Percentiles rank a stretch among this genome's conserved stretches.
Evolutionary conservation across 1,140 invertebrate species (phyloP).

Genomic region (Vollenhovia emeryi): DNA sequence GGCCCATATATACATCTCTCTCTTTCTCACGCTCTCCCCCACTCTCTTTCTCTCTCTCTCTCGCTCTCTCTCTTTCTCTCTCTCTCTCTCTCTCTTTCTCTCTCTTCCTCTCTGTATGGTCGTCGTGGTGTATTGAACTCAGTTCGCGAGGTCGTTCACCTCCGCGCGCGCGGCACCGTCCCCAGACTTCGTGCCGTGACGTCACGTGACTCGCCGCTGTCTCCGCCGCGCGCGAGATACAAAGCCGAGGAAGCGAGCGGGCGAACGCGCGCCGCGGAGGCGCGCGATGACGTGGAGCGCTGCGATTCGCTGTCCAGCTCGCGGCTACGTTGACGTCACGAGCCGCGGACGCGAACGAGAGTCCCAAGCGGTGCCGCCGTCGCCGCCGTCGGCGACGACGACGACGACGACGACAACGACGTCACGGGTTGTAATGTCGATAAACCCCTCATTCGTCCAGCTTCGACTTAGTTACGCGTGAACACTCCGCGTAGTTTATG

Average conservation of each 20-base stretch:
- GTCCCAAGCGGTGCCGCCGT: constrained; percentile 4
- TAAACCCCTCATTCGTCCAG: constrained; percentile 45
- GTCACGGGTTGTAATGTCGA: constrained; percentile 68
- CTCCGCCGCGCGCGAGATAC: constrained; percentile 61
- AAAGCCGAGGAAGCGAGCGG: background rate
- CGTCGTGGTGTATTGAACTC: constrained; percentile 83
- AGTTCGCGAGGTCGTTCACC: constrained; percentile 81
- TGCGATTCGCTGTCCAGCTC: constrained; percentile 71
- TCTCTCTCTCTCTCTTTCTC: constrained; percentile 14
- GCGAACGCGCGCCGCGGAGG: constrained; percentile 62
- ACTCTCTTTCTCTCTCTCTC: constrained; percentile 8
- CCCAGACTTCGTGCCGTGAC: constrained; percentile 71
- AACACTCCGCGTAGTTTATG: background rate
- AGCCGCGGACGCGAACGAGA: constrained; percentile 62
- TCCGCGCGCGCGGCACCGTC: constrained; percentile 60
- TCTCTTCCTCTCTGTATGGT: constrained; percentile 22
- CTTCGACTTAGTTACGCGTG: constrained; percentile 27
- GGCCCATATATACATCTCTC: constrained; percentile 42
- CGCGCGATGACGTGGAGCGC: constrained; percentile 79
- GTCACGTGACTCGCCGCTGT: constrained; percentile 77
- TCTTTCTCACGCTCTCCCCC: background rate
- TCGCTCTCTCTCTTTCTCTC: background rate
- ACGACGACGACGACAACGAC: constrained; percentile 35
- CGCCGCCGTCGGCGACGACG: background rate
- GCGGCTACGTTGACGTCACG: constrained; percentile 78